Base-by-base conservation (phyloP, 2,888 invertebrate genomes). In the Ischnus inquisitorius region DNA sequence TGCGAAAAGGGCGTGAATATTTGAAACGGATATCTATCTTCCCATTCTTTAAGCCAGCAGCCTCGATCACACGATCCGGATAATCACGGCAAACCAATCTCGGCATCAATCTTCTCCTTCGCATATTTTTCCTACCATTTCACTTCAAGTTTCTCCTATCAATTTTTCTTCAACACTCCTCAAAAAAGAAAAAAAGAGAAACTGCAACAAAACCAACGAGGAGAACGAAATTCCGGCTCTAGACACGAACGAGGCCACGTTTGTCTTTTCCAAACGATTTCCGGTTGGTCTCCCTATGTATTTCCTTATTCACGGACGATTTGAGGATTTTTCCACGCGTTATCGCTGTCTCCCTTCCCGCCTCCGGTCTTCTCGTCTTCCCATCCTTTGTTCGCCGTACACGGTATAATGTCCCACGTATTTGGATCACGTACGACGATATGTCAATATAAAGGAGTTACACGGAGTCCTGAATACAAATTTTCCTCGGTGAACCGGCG, bases 1-100 rank as follows among this genome's bases (percentile, higher is more conserved):
- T 89, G 91, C 91, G 90, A 92, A 90, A 92, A 93, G 93, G 93
- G 93, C 93, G 93, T 93, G 91, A 92, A 92, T 91, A 93, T 92
- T 93, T 93, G 93, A 93, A 93, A 93, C 92, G 91, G 93, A 93
- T 93, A 93, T 93, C 93, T 91, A 93, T 93, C 93, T 92, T 93
- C 91, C 90, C 76, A 62, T 22, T 43, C 79, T 75, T 83, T 75
- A 64, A 71, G 65, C 65, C 12, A 16, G 46, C 43, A 57, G 46
- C 67, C 34, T 74, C 57, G 64, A 54, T 22, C 54, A 8, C 43
- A 54, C 41, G 62, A 71, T 64, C 60, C 34, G n/a, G 14, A 43
- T 71, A 79, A 79, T 79, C 76, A 16, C 62, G 14, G 64, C 51
- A 46, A 34, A 28, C 39, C 43, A 5, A 41, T 2, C 46, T 60